A percentile compares a stretch with the other conserved stretches of the same genome.
Evolutionary conservation across 2,113 vertebrate genomes (phyloP).

Genomic region (Spea multiplicata): DNA sequence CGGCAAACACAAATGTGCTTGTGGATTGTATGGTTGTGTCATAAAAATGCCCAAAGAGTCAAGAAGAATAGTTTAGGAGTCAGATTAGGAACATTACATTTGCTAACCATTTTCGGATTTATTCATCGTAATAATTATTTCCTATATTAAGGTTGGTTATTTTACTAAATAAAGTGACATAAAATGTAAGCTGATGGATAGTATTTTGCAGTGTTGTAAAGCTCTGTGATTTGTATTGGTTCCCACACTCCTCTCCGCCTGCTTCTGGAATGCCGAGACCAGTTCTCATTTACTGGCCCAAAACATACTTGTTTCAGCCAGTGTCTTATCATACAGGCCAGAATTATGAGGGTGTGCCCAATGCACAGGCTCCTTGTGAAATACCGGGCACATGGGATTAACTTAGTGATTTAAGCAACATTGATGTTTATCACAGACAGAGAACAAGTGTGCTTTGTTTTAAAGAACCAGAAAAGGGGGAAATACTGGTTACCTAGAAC

Average conservation of each 20-base stretch:
- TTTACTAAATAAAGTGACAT: constrained; percentile 17
- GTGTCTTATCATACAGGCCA: constrained; percentile 27
- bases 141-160: constrained; percentile 8
- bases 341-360: constrained; percentile 44
- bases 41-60: too few relatives aligned
- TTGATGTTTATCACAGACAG: constrained; percentile 41
- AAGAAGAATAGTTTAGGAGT: too few relatives aligned
- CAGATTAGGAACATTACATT: too few relatives aligned
- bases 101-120: constrained; percentile 1
- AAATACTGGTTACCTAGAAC: constrained; percentile 53
- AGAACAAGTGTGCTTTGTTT: constrained; percentile 50
- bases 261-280: constrained; percentile 20
- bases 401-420: constrained; percentile 49
- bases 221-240: constrained; percentile 17
- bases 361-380: constrained; percentile 35
- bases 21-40: too few relatives aligned
- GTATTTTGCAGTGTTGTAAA: constrained; percentile 27
- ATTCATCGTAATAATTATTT: constrained; percentile 12
- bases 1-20: too few relatives aligned
- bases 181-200: constrained; percentile 15
- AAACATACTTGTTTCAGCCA: not conserved
- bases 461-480: constrained; percentile 45
- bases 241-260: constrained; percentile 30
- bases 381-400: constrained; percentile 46
- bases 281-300: not conserved